Percentiles rank a stretch among this genome's conserved stretches.
phyloP scores from a whole-genome alignment of 2,113 vertebrate species.

The Bambusicola thoracicus region DNA sequence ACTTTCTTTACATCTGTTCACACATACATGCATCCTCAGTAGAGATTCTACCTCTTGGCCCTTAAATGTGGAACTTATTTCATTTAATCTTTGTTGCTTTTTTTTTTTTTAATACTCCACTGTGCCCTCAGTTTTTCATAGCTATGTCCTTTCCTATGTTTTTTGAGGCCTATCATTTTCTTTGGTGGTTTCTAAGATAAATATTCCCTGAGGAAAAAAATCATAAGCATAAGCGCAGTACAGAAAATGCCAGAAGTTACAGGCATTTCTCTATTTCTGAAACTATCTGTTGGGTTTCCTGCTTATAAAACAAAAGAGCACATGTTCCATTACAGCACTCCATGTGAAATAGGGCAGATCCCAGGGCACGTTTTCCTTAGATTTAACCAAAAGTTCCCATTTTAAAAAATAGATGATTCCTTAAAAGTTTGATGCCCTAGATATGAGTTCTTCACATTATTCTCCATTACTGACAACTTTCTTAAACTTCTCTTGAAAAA shows the following conservation, averaged over 20 bases:
- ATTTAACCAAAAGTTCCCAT: slow-evolving; percentile 14
- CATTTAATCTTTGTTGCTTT: slow-evolving; percentile 2
- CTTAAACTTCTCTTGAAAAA: background rate
- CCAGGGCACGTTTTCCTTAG: background rate
- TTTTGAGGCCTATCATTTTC: slow-evolving; percentile 25
- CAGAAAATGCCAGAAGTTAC: slow-evolving; percentile 6
- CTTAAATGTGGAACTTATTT: slow-evolving; percentile 35
- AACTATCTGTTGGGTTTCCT: slow-evolving; percentile 21
- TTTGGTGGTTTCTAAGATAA: slow-evolving; percentile 21
- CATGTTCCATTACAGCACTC: background rate
- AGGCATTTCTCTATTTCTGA: background rate
- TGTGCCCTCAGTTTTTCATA: background rate
- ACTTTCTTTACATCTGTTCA: slow-evolving; percentile 57
- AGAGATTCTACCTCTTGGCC: slow-evolving; percentile 18
- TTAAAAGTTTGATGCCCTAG: background rate
- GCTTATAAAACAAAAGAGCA: background rate
- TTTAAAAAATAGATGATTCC: background rate
- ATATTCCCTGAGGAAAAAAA: background rate
- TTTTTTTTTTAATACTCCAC: background rate
- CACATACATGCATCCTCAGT: slow-evolving; percentile 27
- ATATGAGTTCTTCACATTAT: background rate
- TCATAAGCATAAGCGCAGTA: background rate
- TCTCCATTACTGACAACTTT: background rate
- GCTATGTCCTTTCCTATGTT: background rate
- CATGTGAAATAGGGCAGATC: background rate